phyloP scores from a whole-genome alignment of 2,113 vertebrate species.

The Ptyas mucosa region DNA sequence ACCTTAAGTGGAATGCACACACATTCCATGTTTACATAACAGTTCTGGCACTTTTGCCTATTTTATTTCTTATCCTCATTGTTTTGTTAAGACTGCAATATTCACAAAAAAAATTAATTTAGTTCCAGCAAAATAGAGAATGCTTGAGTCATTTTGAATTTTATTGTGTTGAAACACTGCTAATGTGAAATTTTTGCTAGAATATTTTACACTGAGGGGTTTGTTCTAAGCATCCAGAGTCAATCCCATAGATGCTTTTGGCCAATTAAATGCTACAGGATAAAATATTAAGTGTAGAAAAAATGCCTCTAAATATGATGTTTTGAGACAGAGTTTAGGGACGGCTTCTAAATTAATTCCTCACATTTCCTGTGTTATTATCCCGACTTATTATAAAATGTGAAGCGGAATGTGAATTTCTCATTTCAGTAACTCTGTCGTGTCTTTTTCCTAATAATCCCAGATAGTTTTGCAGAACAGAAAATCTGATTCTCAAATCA shows the following conservation, averaged over 20 bases:
- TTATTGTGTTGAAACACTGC: not conserved
- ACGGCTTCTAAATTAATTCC: not conserved
- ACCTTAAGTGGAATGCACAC: not conserved
- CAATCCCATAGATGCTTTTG: not conserved
- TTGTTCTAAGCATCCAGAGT: not conserved
- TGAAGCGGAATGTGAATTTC: not conserved
- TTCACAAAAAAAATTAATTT: not conserved
- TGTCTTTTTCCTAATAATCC: not conserved
- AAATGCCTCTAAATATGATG: not conserved
- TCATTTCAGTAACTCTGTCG: not conserved
- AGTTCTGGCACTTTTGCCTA: not conserved
- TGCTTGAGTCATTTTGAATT: not conserved
- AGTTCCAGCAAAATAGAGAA: not conserved
- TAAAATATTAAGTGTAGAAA: not conserved
- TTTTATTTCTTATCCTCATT: not conserved
- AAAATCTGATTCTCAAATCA: not conserved
- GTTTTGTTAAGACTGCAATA: not conserved
- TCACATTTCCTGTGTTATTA: not conserved
- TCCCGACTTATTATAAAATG: not conserved
- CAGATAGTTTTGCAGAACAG: not conserved
- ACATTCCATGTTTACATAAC: not conserved
- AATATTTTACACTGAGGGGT: not conserved
- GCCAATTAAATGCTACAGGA: not conserved
- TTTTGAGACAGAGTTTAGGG: not conserved
- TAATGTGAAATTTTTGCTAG: not conserved